These are phyloP conservation scores for Cephonodes hylas DNA, from an alignment of 2,888 invertebrate species.

Conservation along the genomic window DNA sequence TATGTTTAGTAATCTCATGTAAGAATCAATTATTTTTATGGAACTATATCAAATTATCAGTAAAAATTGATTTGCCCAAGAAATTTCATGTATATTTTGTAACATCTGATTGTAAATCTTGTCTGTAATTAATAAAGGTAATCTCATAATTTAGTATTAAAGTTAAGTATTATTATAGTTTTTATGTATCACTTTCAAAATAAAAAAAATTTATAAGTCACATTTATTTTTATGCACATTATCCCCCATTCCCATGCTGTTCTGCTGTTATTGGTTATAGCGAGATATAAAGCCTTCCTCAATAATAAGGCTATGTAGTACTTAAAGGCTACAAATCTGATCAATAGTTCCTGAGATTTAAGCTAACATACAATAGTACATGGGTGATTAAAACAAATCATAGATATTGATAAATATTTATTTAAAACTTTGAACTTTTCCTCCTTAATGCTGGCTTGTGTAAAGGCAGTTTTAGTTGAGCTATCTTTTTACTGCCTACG, in stretches of 20 bases:
- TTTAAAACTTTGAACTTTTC: conserved; percentile 56
- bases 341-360: too few relatives aligned
- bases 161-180: background rate
- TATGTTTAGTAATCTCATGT: too few relatives aligned
- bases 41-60: too few relatives aligned
- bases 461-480: conserved; percentile 61
- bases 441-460: conserved; percentile 39
- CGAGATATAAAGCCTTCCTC: background rate
- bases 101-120: background rate
- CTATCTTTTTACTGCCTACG: conserved; percentile 42
- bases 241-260: too few relatives aligned
- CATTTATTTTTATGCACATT: background rate
- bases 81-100: background rate
- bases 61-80: background rate
- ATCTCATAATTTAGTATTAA: background rate
- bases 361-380: background rate
- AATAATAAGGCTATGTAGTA: background rate
- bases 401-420: conserved; percentile 13
- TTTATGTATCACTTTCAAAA: background rate
- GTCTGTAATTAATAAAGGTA: background rate
- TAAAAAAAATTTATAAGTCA: background rate
- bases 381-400: too few relatives aligned
- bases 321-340: too few relatives aligned
- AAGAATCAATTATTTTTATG: too few relatives aligned
- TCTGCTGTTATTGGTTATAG: too few relatives aligned